Evolutionary conservation across 35 echinoderm and acorn worm genomes (phyloP).

Genomic region (Strongylocentrotus purpuratus): DNA sequence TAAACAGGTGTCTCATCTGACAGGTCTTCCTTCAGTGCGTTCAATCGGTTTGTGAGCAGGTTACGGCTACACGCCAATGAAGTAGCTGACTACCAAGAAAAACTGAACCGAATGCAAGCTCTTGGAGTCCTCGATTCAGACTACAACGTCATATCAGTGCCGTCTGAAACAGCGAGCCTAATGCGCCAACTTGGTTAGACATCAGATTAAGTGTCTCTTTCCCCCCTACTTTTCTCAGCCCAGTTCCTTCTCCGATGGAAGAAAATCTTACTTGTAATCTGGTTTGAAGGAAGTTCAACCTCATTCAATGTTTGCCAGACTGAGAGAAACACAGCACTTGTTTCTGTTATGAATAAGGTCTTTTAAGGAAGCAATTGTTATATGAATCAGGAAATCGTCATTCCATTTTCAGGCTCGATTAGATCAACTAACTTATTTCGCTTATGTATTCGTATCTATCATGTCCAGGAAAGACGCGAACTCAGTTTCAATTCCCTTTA

Average conservation of each 20-base stretch:
- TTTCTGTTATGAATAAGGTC: no score
- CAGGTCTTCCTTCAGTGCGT: neutral
- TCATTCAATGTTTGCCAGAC: no score
- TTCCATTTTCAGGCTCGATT: no score
- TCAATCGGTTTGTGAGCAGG: conserved; percentile 4
- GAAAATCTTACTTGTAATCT: neutral
- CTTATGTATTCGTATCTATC: no score
- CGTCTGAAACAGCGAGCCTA: neutral
- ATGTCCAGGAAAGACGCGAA: no score
- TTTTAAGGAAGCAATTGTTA: no score
- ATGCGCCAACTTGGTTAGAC: neutral
- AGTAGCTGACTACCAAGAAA: conserved; percentile 24
- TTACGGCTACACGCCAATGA: neutral
- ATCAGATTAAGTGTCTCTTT: neutral
- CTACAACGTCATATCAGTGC: conserved; percentile 32
- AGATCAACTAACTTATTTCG: no score
- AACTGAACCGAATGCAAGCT: neutral
- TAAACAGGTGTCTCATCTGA: neutral
- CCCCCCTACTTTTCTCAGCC: neutral
- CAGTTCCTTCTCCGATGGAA: neutral
- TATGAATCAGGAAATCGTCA: no score
- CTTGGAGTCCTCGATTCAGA: neutral
- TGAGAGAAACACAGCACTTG: no score
- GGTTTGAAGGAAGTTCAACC: neutral
- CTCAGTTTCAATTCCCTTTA: no score